phyloP scores from a whole-genome alignment of 2,113 vertebrate species.

The zebrafish (Danio rerio) region GRCz12tu NC_133178.1:34659001-34659500 shows the following conservation, averaged over 20 bases:
- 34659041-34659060: slow-evolving; percentile 3
- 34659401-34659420: slow-evolving; percentile 63
- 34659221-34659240: slow-evolving; percentile 76
- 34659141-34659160: slow-evolving; percentile 97
- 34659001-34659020: neutral
- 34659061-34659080: neutral
- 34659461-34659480: neutral
- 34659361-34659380: slow-evolving; percentile 51
- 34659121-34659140: slow-evolving; percentile 94
- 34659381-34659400: slow-evolving; percentile 53
- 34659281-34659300: slow-evolving; percentile 61
- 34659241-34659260: slow-evolving; percentile 73
- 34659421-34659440: slow-evolving; percentile 50
- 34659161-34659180: slow-evolving; percentile 92
- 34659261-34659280: slow-evolving; percentile 65
- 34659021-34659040: neutral
- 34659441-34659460: neutral
- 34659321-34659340: slow-evolving; percentile 52
- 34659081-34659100: slow-evolving; percentile 9
- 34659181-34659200: slow-evolving; percentile 97
- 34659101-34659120: slow-evolving; percentile 71
- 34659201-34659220: slow-evolving; percentile 96
- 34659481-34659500: neutral
- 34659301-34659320: slow-evolving; percentile 61
- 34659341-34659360: slow-evolving; percentile 48